Base-by-base conservation (phyloP, 2,113 vertebrate genomes). In the Lampris incognitus region DNA sequence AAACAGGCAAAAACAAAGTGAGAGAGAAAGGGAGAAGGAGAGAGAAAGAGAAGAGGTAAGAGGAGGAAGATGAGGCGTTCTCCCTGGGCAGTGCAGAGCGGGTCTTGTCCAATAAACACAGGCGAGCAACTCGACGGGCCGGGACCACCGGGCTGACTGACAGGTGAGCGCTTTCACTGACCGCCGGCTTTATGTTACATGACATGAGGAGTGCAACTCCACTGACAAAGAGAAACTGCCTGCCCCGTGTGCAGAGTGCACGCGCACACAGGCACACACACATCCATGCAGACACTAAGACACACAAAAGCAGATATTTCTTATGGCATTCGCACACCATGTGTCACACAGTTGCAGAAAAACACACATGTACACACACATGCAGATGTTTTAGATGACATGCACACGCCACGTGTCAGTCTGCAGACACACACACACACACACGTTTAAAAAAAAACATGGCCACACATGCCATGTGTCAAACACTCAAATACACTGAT, bases 171-270 rank as follows among this genome's bases (percentile, higher is more conserved):
- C 84, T 75, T 87, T 90, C 85, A 88, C 92, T 90, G 89, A 89
- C 89, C 82, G 89, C 90, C 80, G 90, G 91, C 93, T 94, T 94
- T 92, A 94, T 94, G 94, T 93, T 94, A 96, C 91, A 94, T 94
- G 92, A 95, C 94, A 96, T 79, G 85, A 93, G 87, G 76, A 92
- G 89, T 86, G 91, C 91, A 85, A 90, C 92, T 88, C 77, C 77
- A 93, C 89, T 92, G 86, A 92, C 92, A 91, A 71, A 79, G 79
- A 85, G 82, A 82, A 77, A 79, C 88, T 76, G 83, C 78, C 72
- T 69, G 87, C 78, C 66, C 83, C 67, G 56, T 71, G 24, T 73
- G 71, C 37, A 13, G n/a, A 41, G 56, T 7, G 44, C 56, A 66
- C 60, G 69, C 67, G 74, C 62, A 64, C 46, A 54, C 55, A 66